Conservation (phyloP, 2,113 vertebrate genomes). For the Bostrychus sinensis region DNA sequence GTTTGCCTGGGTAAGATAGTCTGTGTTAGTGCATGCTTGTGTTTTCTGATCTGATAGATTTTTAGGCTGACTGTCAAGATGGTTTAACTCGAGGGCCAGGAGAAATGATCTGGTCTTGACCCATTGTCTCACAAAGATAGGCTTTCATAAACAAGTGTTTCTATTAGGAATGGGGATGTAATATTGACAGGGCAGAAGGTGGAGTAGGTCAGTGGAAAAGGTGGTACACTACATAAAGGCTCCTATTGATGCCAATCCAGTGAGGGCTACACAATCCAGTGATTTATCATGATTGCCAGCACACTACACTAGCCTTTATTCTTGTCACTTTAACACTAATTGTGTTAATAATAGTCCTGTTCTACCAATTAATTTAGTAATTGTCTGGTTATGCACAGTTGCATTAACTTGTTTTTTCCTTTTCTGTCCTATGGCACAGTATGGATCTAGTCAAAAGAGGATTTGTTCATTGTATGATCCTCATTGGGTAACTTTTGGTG, state of each 20-base stretch:
- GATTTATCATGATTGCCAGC: too few species aligned
- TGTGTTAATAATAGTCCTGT: too few species aligned
- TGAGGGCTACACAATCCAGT: too few species aligned
- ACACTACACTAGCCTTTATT: too few species aligned
- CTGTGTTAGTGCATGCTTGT: slow-evolving; percentile 7
- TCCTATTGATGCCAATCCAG: too few species aligned
- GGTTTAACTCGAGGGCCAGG: background rate
- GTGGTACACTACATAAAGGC: background rate
- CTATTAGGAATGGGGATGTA: background rate
- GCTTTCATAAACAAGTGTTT: slow-evolving; percentile 3
- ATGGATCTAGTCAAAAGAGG: too few species aligned
- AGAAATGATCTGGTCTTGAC: slow-evolving; percentile 1
- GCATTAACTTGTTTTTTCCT: too few species aligned
- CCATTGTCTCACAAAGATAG: background rate
- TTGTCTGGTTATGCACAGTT: too few species aligned
- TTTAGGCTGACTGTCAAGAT: slow-evolving; percentile 2
- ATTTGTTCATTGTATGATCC: background rate
- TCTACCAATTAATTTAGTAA: too few species aligned
- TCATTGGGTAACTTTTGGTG: background rate
- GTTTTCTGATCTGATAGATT: background rate
- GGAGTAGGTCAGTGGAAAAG: background rate
- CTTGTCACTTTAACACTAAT: too few species aligned
- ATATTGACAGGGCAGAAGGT: background rate
- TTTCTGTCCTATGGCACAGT: too few species aligned
- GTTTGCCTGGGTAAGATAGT: background rate